Evolutionary conservation across 2,113 vertebrate genomes (phyloP).

Genomic region (Mola mola): DNA sequence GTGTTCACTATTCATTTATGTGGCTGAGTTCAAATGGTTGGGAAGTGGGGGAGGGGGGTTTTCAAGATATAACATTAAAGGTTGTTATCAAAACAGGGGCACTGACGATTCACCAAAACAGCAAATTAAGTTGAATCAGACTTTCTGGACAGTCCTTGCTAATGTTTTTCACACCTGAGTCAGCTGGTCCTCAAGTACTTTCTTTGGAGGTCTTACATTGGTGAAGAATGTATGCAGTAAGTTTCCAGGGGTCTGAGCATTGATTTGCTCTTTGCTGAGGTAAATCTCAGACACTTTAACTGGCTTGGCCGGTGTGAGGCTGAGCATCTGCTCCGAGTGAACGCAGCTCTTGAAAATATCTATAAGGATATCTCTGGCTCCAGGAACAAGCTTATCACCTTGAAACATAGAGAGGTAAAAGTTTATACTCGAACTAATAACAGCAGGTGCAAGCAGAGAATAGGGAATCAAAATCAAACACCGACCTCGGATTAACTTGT

Average conservation of each 20-base stretch:
- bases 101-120: no score
- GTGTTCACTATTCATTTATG: no score
- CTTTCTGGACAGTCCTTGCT: no score
- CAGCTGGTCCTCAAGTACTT: slow-evolving; percentile 95
- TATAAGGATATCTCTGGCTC: slow-evolving; percentile 91
- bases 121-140: not conserved
- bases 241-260: slow-evolving; percentile 93
- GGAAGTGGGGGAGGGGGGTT: no score
- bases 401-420: slow-evolving; percentile 19
- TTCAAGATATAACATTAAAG: no score
- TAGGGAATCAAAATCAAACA: slow-evolving; percentile 12
- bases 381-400: slow-evolving; percentile 93
- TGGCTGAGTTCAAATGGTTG: no score
- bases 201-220: slow-evolving; percentile 93
- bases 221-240: slow-evolving; percentile 95
- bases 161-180: slow-evolving; percentile 85
- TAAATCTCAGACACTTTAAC: slow-evolving; percentile 95
- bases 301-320: slow-evolving; percentile 90
- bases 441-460: slow-evolving; percentile 12
- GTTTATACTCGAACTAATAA: not conserved
- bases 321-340: slow-evolving; percentile 94
- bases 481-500: slow-evolving; percentile 93
- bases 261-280: slow-evolving; percentile 98
- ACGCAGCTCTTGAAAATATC: slow-evolving; percentile 97
- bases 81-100: no score